These are phyloP conservation scores for Motacilla alba DNA, from an alignment of 2,113 vertebrate genomes.

Conservation along the genomic window DNA sequence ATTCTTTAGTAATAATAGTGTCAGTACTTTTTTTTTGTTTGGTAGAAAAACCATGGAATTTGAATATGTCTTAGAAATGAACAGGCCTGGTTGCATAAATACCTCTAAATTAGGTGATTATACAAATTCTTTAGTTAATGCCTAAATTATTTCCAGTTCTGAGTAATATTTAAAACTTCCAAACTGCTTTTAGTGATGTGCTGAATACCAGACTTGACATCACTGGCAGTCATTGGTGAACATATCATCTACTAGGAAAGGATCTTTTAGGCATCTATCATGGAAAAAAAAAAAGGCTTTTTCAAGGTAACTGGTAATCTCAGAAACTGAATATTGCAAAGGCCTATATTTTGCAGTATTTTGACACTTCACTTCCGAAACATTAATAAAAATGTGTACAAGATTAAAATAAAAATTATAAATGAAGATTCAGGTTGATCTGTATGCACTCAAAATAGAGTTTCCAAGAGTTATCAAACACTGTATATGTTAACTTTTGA, in stretches of 20 bases:
- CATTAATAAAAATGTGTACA: background rate
- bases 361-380: background rate
- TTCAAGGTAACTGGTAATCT: background rate
- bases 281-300: background rate
- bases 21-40: background rate
- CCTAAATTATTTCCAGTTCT: background rate
- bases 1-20: background rate
- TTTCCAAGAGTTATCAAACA: background rate
- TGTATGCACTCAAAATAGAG: background rate
- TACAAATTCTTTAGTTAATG: background rate
- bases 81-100: background rate
- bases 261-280: background rate
- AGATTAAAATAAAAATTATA: background rate
- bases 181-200: background rate
- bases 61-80: background rate
- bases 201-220: background rate
- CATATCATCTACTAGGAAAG: background rate
- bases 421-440: background rate
- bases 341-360: background rate
- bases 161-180: background rate
- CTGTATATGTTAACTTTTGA: background rate
- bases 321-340: background rate
- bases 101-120: background rate
- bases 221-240: background rate
- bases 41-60: background rate